Percentiles rank a stretch among this genome's conserved stretches.
Conservation (phyloP, 2,797 vertebrate genomes). For the Silurus lanzhouensis region DNA sequence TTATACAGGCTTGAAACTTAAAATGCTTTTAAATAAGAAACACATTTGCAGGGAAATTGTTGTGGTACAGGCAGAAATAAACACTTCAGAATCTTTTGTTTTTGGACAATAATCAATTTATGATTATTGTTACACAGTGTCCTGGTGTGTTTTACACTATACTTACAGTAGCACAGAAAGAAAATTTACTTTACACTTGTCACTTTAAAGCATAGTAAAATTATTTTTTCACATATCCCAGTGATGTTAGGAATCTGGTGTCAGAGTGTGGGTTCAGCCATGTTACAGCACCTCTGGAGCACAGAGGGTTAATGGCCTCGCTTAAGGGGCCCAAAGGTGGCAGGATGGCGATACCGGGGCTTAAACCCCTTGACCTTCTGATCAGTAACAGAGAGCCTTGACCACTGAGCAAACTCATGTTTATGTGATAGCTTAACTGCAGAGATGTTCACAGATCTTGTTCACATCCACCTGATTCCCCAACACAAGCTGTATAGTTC, state of each 20-base stretch:
- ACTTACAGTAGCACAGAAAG: too few relatives aligned
- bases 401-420: neutral
- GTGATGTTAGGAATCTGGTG: too few relatives aligned
- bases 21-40: neutral
- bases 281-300: too few relatives aligned
- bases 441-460: neutral
- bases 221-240: too few relatives aligned
- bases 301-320: too few relatives aligned
- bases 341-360: too few relatives aligned
- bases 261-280: too few relatives aligned
- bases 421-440: neutral
- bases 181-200: neutral
- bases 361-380: too few relatives aligned
- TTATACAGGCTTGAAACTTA: neutral
- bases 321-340: too few relatives aligned
- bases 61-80: neutral
- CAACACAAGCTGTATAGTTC: neutral
- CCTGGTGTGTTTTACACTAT: neutral
- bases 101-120: neutral
- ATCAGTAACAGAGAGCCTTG: too few relatives aligned
- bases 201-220: neutral
- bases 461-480: neutral
- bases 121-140: neutral
- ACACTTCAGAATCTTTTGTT: neutral
- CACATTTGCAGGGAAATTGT: neutral